Evolutionary conservation across 1,140 invertebrate genomes (phyloP).

Genomic region (Drosophila ogumai): DNA sequence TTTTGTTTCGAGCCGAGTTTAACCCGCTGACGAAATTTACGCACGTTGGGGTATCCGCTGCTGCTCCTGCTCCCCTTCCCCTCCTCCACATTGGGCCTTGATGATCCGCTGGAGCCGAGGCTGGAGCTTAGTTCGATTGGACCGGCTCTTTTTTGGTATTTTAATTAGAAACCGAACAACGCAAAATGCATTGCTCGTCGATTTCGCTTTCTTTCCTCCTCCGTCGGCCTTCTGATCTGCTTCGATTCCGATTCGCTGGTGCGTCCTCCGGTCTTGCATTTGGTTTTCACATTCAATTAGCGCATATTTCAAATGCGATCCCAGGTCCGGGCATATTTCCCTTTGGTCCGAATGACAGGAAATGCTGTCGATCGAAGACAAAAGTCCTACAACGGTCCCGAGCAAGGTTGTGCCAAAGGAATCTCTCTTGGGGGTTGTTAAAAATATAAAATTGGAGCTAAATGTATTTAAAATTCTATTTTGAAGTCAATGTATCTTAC

Average conservation of each 20-base stretch:
- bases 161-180: conserved; percentile 82
- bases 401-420: conserved; percentile 7
- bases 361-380: conserved; percentile 52
- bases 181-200: conserved; percentile 74
- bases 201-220: conserved; percentile 51
- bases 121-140: conserved; percentile 55
- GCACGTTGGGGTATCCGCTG: conserved; percentile 39
- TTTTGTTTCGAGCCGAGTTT: conserved; percentile 60
- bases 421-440: not conserved
- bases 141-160: conserved; percentile 69
- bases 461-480: not conserved
- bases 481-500: not conserved
- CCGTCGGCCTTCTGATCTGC: conserved; percentile 38
- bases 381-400: conserved; percentile 10
- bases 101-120: conserved; percentile 38
- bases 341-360: conserved; percentile 53
- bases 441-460: not conserved
- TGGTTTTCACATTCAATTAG: conserved; percentile 82
- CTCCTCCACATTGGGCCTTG: conserved; percentile 25
- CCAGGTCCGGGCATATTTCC: conserved; percentile 51
- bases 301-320: conserved; percentile 75
- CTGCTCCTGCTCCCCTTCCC: not conserved
- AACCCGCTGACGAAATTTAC: conserved; percentile 66
- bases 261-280: conserved; percentile 53
- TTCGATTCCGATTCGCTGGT: conserved; percentile 32